Evolutionary conservation across 2,113 vertebrate species (phyloP).

Genomic region (Stigmatopora nigra): DNA sequence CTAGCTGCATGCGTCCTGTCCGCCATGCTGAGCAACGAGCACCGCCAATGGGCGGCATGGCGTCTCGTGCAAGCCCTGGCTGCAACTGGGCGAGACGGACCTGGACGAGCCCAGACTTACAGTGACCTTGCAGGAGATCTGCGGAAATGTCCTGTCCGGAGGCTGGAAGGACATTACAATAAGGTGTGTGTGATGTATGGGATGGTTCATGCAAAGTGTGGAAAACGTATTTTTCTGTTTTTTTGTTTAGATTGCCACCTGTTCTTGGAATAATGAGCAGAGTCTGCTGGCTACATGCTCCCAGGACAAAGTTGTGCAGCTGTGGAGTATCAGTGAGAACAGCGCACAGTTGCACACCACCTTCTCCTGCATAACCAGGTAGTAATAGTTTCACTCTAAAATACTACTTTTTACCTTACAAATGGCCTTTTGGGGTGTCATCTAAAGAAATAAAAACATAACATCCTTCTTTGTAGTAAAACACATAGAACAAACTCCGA

Average conservation of each 20-base stretch:
- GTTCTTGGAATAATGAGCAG: slow-evolving; percentile 68
- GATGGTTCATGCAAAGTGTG: background rate
- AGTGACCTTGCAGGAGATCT: slow-evolving; percentile 73
- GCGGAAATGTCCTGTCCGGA: slow-evolving; percentile 70
- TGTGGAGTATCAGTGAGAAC: slow-evolving; percentile 68
- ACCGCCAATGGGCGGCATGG: slow-evolving; percentile 74
- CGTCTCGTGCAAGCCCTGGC: slow-evolving; percentile 72
- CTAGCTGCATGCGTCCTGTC: slow-evolving; percentile 75
- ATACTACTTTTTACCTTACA: background rate
- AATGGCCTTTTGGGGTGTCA: background rate
- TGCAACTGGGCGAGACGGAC: slow-evolving; percentile 58
- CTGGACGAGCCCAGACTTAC: slow-evolving; percentile 68
- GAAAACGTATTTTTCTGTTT: background rate
- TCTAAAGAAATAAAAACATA: background rate
- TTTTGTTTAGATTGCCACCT: slow-evolving; percentile 66
- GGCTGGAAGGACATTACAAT: slow-evolving; percentile 74
- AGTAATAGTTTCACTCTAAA: background rate
- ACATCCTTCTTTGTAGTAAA: slow-evolving; percentile 45
- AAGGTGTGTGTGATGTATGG: slow-evolving; percentile 48
- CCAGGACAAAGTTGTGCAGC: slow-evolving; percentile 71
- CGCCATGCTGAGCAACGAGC: slow-evolving; percentile 61
- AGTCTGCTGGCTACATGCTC: slow-evolving; percentile 68
- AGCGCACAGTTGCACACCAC: slow-evolving; percentile 64
- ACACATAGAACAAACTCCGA: slow-evolving; percentile 50
- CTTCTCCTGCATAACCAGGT: slow-evolving; percentile 65